phyloP scores from a whole-genome alignment of 2,888 invertebrate species.

The Trilocha varians region DNA sequence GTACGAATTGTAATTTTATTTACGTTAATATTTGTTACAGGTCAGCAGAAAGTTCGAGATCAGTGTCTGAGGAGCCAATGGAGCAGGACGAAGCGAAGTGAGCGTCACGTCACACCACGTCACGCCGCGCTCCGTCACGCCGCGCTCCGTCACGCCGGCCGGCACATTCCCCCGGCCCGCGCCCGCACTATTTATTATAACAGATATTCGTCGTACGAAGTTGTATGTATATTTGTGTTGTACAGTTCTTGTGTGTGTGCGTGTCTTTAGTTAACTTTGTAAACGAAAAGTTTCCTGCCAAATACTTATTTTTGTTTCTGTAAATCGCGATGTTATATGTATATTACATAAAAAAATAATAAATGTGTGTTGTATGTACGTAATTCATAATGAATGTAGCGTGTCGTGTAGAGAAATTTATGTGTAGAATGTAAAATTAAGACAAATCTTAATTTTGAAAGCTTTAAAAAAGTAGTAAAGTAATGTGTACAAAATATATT shows the following conservation, averaged over 20 bases:
- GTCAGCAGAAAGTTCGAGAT: conserved; percentile 77
- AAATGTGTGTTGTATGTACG: conserved; percentile 28
- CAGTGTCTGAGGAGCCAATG: conserved; percentile 86
- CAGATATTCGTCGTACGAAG: not conserved
- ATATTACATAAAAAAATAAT: conserved; percentile 33
- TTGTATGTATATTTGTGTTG: conserved; percentile 11
- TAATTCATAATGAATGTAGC: conserved; percentile 37
- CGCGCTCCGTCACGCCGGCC: conserved; percentile 6
- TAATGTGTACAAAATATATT: conserved; percentile 49
- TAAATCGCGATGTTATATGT: conserved; percentile 16
- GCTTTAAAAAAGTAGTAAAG: conserved; percentile 58
- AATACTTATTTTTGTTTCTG: conserved; percentile 23
- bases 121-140: conserved; percentile 5
- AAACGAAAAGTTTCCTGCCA: conserved; percentile 32
- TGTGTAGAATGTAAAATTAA: conserved; percentile 34
- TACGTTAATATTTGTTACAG: conserved; percentile 43
- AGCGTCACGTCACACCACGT: conserved; percentile 26
- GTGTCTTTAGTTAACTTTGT: conserved; percentile 17
- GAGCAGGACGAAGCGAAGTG: conserved; percentile 87
- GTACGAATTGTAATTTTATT: too few relatives aligned
- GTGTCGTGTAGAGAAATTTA: conserved; percentile 31
- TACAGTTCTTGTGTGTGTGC: not conserved
- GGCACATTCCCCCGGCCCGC: conserved; percentile 8
- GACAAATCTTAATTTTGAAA: conserved; percentile 60
- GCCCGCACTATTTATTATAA: too few relatives aligned